Evolutionary conservation across 2,113 vertebrate species (phyloP), one percentile per base, ranked within the genome.

Genomic region (Colistium nudipinnis): DNA sequence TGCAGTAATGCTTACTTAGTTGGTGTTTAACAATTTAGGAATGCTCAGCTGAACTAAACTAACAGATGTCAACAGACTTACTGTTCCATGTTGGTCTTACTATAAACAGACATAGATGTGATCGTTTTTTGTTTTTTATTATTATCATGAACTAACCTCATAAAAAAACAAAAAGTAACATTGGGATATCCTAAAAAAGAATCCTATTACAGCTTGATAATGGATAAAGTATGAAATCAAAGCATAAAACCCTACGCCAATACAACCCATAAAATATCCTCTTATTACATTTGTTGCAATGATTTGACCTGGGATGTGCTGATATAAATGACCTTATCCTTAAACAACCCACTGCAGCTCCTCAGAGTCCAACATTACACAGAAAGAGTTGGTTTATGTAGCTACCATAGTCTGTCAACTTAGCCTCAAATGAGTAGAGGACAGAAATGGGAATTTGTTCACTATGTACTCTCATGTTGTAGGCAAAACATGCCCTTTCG

Each of bases 401-500:
- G 45, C 62, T 81, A 65, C 49, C 22, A 62, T 10, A 52, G 61
- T 59, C 63, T 27, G 51, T 73, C 53, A 77, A 65, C 65, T 53
- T 75, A 65, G 24, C 48, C 62, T 66, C 48, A 24, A 70, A 62
- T 59, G 67, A 69, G 79, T 61, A 61, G 49, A 51, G 48, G 49
- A 49, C 68, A 24, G 49, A 56, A 63, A 70, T 45, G 67, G 35
- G 69, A 68, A 72, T 75, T 45, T 76, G 76, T 78, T 81, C 57
- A 24, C 52, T 24, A 44, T 70, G 48, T 56, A 14, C 52, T 73
- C 48, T 52, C 36, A 49, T 59, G 68, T 69, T 80, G 76, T 56
- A 41, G 78, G 73, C 25, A 80, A 75, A 74, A 38, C 70, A 24
- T 67, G 45, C 56, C 74, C 74, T 75, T 82, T 67, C 81, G 76